Percentiles rank a stretch among this genome's conserved stretches.
Conservation (phyloP, 2,113 vertebrate genomes). For the Plecturocebus donacophilus region DNA sequence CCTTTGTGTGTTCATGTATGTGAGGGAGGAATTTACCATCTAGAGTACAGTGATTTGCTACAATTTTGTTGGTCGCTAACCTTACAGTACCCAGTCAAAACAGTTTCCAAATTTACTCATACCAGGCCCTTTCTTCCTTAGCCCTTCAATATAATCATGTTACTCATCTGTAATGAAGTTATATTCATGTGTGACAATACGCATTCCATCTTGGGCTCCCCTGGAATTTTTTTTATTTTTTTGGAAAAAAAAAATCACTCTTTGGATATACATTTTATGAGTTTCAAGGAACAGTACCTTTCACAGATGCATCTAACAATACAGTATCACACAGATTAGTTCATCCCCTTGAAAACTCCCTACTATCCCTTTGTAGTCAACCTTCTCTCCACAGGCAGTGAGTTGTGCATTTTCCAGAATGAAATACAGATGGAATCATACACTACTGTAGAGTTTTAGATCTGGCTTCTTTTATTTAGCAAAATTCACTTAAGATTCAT, state of each 20-base stretch:
- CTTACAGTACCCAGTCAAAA: neutral
- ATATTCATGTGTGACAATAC: neutral
- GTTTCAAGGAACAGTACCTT: neutral
- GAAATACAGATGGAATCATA: neutral
- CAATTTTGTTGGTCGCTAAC: neutral
- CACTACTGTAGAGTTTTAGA: neutral
- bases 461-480: neutral
- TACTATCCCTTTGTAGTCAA: neutral
- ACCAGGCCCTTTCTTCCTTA: neutral
- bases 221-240: neutral
- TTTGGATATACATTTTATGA: neutral
- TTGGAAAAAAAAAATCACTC: neutral
- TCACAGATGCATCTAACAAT: neutral
- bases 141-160: neutral
- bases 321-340: neutral
- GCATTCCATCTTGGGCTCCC: neutral
- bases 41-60: neutral
- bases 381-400: neutral
- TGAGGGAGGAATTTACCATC: neutral
- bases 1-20: neutral
- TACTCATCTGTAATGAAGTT: neutral
- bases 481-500: neutral
- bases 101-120: neutral
- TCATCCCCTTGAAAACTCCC: neutral
- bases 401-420: neutral